Evolutionary conservation across 2,113 vertebrate genomes (phyloP), one percentile per base, ranked within the genome.

Genomic region (Cyanoramphus novaezelandiae): DNA sequence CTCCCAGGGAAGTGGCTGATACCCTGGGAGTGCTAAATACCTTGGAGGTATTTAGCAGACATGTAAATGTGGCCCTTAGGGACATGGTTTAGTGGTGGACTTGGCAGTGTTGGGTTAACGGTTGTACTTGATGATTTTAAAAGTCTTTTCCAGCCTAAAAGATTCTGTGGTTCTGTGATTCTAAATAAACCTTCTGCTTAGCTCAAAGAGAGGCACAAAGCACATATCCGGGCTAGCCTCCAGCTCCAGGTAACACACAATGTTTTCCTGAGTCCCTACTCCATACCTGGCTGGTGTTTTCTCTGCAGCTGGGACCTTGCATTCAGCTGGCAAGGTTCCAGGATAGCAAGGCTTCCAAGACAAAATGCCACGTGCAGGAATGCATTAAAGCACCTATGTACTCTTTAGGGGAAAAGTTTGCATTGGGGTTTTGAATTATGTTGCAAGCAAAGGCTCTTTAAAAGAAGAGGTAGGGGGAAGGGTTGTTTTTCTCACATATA

Each of bases 381-480:
- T 0, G 6, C n/a, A 4, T 17, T 13, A 33, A 52, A 62, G 17
- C 18, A 18, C 39, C 27, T 33, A 2, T 2, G 0, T 1, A 47
- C 17, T 39, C 33, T 28, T 19, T 5, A 4, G 29, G 50, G 27
- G 8, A 27, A 20, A 85, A 71, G 47, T 52, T 69, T 64, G 35
- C 39, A 3, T 1, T 18, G 64, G n/a, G 24, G 50, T 59, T 62
- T 82, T 10, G 19, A 59, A 35, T 46, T 21, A 19, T 3, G 0
- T 17, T 15, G 82, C 28, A 41, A 50, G 43, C 33, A 31, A 83
- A 77, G 68, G 49, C 31, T 63, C 52, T 89, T 85, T 41, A 70
- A 65, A 55, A 72, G 57, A 23, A 69, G 50, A 59, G 20, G 13
- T 84, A 85, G 63, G 52, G 47, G 44, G 47, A 55, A 72, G 70